Evolutionary conservation across 2,888 invertebrate species (phyloP).

Genomic region (Tillus elongatus): DNA sequence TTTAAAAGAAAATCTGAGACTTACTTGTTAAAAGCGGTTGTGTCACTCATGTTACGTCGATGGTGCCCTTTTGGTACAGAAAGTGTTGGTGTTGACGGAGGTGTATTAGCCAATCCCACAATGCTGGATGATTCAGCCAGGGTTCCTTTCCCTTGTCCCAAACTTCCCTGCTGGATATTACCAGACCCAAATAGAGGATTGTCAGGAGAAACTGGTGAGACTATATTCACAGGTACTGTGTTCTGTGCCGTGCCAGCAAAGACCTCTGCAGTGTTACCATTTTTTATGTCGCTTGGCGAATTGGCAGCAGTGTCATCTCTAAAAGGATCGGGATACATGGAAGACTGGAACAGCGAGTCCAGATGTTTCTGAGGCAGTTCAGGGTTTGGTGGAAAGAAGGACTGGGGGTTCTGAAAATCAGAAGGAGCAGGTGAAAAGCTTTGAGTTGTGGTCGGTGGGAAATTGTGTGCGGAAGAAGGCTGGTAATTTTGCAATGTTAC

Average conservation of each 20-base stretch:
- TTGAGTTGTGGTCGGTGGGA: slow-evolving; percentile 19
- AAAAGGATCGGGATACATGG: slow-evolving; percentile 63
- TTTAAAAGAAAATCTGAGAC: slow-evolving; percentile 24
- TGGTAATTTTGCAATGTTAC: slow-evolving; percentile 25
- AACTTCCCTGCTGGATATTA: slow-evolving; percentile 17
- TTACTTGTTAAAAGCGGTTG: slow-evolving; percentile 73
- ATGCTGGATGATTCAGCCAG: slow-evolving; percentile 35
- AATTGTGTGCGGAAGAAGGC: slow-evolving; percentile 20
- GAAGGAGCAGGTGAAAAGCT: slow-evolving; percentile 12
- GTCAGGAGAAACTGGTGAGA: slow-evolving; percentile 30
- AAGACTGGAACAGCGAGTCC: slow-evolving; percentile 55
- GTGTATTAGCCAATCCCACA: slow-evolving; percentile 32
- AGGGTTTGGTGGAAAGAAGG: slow-evolving; percentile 13
- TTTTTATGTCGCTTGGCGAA: slow-evolving; percentile 24
- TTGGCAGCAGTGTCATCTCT: slow-evolving; percentile 44
- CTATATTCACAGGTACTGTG: slow-evolving; percentile 20
- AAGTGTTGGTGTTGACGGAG: slow-evolving; percentile 37
- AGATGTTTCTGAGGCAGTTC: slow-evolving; percentile 39
- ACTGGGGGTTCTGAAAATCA: slow-evolving; percentile 6
- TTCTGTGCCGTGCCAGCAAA: neutral
- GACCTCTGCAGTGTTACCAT: too few relatives aligned
- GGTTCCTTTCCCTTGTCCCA: slow-evolving; percentile 21
- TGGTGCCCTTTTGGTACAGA: slow-evolving; percentile 56
- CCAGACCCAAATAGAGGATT: slow-evolving; percentile 29
- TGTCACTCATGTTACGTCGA: slow-evolving; percentile 75